phyloP scores from a whole-genome alignment of 1,140 invertebrate genomes.

The Diorhabda carinulata region DNA sequence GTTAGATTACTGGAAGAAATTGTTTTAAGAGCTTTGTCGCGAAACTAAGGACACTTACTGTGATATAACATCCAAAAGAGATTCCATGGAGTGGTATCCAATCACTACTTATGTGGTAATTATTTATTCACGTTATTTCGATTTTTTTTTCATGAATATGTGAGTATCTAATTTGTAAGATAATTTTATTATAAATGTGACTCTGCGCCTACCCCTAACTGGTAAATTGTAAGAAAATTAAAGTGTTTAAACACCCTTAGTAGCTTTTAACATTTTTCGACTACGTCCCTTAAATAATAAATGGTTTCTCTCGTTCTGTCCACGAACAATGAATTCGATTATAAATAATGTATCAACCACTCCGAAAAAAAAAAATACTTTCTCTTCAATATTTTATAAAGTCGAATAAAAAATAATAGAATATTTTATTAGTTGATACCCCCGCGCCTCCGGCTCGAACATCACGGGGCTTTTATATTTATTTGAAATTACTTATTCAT shows the following conservation, averaged over 20 bases:
- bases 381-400: conserved; percentile 44
- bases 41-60: too few relatives aligned
- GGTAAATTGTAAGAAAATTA: conserved; percentile 6
- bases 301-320: conserved; percentile 28
- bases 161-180: too few relatives aligned
- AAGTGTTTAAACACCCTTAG: conserved; percentile 5
- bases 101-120: too few relatives aligned
- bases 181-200: not conserved
- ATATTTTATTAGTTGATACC: conserved; percentile 47
- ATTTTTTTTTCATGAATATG: too few relatives aligned
- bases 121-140: too few relatives aligned
- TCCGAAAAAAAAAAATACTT: conserved; percentile 43
- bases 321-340: conserved; percentile 44
- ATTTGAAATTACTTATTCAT: conserved; percentile 46
- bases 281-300: conserved; percentile 33
- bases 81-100: too few relatives aligned
- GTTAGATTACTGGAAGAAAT: too few relatives aligned
- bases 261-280: conserved; percentile 15
- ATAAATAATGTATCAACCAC: conserved; percentile 45
- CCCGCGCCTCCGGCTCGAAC: conserved; percentile 30
- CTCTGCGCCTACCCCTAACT: not conserved
- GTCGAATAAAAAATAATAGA: conserved; percentile 48
- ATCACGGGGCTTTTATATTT: conserved; percentile 43
- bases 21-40: too few relatives aligned
- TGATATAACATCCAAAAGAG: too few relatives aligned